Evolutionary conservation across 2,888 invertebrate species (phyloP), one percentile per base, ranked within the genome.

Genomic region (Noctuana brunneofusca): DNA sequence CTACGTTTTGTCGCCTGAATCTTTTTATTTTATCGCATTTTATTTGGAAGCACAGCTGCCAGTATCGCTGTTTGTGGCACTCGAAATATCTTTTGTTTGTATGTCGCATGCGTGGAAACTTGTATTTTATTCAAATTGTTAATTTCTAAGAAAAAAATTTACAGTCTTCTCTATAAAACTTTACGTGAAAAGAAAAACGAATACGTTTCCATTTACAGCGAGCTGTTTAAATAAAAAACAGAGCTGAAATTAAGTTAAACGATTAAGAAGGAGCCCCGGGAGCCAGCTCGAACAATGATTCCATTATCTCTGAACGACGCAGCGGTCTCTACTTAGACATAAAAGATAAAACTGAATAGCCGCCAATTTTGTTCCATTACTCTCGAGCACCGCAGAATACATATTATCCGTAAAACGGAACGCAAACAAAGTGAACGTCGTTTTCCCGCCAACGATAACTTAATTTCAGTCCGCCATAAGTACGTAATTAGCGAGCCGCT

Each of bases 381-480:
- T 87, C 86, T 81, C 76, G 73, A 80, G 80, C 80, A 76, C 83
- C 82, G 73, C 83, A 84, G 83, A 87, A 81, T 86, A 87, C 85
- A 84, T 82, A 87, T 87, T 87, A 87, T 87, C 87, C 85, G 87
- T 89, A 87, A 89, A 89, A 89, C 87, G 89, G 87, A 87, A 89
- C 84, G 88, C 89, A 89, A 89, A 90, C 89, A 90, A 89, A 89
- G 87, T 86, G 88, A 88, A 77, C 87, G 88, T 87, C 89, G 88
- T 84, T 87, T 85, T 81, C 84, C 85, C 82, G 85, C 85, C 86
- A 83, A 84, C 90, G 89, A 91, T 91, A 91, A 91, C 89, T 89
- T 91, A 91, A 90, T 91, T 90, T 89, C 89, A 84, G 89, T 85
- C 89, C 85, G 87, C 90, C 89, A 88, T 91, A 91, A 91, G 91